Conservation (phyloP, 53 echinoderm and acorn worm genomes). For the Arbacia lixula region DNA sequence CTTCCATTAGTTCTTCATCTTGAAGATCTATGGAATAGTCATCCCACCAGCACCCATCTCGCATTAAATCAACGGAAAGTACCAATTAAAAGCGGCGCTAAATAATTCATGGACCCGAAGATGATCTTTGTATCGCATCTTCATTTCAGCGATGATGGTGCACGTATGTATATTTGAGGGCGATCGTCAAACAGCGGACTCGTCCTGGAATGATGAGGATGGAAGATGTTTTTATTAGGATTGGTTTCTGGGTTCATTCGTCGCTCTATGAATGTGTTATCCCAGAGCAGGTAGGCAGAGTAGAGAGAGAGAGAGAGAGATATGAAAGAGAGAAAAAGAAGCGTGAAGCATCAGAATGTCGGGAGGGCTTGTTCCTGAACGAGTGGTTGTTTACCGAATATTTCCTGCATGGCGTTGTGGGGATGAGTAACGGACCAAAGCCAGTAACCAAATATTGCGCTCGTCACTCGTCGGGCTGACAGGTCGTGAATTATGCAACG, state of each 20-base stretch:
- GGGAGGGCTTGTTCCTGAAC: slow-evolving; percentile 6
- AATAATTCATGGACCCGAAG: slow-evolving; percentile 26
- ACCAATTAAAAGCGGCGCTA: slow-evolving; percentile 22
- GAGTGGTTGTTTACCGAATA: slow-evolving; percentile 43
- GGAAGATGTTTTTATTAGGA: no score
- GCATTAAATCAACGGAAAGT: slow-evolving; percentile 21
- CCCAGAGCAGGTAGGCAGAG: no score
- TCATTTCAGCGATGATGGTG: background rate
- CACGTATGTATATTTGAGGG: background rate
- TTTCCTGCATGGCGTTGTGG: background rate
- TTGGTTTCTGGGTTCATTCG: no score
- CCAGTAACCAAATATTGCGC: slow-evolving; percentile 50
- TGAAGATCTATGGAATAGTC: no score
- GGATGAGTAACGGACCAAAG: slow-evolving; percentile 46
- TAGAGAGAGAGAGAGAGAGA: no score
- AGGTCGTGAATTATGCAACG: slow-evolving; percentile 52
- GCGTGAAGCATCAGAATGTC: slow-evolving; percentile 22
- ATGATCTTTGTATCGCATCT: background rate
- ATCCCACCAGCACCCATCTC: no score
- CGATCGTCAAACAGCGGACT: no score
- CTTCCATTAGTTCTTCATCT: no score
- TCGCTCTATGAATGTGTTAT: no score
- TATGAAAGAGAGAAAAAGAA: background rate
- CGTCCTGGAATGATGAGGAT: no score
- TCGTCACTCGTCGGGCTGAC: slow-evolving; percentile 44